Percentiles rank a stretch among this genome's conserved stretches.
phyloP scores from a whole-genome alignment of 2,113 vertebrate species.

The Coregonus clupeaformis region DNA sequence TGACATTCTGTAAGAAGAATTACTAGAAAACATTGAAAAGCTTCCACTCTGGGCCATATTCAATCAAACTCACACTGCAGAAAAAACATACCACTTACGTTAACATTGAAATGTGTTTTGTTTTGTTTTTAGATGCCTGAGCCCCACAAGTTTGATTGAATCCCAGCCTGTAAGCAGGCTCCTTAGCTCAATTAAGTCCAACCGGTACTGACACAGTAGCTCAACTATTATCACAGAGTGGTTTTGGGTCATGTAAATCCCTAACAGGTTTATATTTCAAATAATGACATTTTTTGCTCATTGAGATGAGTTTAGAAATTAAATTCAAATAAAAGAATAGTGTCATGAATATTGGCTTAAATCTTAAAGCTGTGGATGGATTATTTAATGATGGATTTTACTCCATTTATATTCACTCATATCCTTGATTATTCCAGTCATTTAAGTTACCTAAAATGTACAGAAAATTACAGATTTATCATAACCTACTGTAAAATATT shows the following conservation, averaged over 20 bases:
- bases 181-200: too few relatives aligned
- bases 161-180: too few relatives aligned
- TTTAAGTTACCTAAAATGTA: not conserved
- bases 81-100: not conserved
- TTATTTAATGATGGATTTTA: not conserved
- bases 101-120: not conserved
- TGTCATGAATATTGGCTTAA: not conserved
- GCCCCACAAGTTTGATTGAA: too few relatives aligned
- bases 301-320: not conserved
- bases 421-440: not conserved
- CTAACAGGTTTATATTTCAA: too few relatives aligned
- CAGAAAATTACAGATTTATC: too few relatives aligned
- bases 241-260: too few relatives aligned
- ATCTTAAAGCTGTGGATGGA: not conserved
- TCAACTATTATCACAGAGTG: too few relatives aligned
- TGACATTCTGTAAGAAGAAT: slow-evolving; percentile 38
- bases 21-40: slow-evolving; percentile 18
- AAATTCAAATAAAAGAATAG: not conserved
- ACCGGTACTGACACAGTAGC: too few relatives aligned
- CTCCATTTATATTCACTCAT: not conserved
- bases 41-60: not conserved
- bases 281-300: not conserved
- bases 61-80: not conserved
- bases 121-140: not conserved
- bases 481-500: not conserved